Evolutionary conservation across 2,113 vertebrate genomes (phyloP).

Genomic region (Malurus elegans): DNA sequence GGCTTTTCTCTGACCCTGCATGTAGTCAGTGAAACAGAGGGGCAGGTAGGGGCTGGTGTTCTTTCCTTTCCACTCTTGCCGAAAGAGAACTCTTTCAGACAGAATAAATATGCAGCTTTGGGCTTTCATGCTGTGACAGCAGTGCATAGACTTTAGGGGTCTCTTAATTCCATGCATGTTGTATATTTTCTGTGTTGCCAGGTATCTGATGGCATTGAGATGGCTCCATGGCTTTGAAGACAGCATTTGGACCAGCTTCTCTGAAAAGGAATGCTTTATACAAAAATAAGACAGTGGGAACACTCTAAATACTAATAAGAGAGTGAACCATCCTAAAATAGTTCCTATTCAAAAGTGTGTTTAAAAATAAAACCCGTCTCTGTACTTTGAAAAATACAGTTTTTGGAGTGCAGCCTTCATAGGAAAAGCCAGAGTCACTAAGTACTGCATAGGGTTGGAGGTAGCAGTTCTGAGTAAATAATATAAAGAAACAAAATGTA

Average conservation of each 20-base stretch:
- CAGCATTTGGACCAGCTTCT: not conserved
- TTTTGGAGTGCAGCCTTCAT: not conserved
- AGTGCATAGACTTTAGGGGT: not conserved
- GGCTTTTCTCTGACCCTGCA: not conserved
- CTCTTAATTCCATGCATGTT: not conserved
- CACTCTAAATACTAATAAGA: not conserved
- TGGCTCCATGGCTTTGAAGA: not conserved
- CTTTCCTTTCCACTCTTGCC: not conserved
- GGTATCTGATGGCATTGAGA: not conserved
- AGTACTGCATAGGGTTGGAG: not conserved
- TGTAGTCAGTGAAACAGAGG: not conserved
- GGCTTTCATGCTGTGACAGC: slow-evolving; percentile 9
- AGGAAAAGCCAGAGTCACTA: not conserved
- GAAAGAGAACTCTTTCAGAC: not conserved
- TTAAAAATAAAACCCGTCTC: not conserved
- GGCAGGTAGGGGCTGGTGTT: not conserved
- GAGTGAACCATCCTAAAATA: not conserved
- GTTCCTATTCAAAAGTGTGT: not conserved
- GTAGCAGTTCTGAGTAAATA: not conserved
- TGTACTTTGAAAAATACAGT: not conserved
- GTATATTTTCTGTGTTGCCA: not conserved
- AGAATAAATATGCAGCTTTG: not conserved
- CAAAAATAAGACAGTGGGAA: not conserved
- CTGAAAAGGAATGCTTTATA: not conserved
- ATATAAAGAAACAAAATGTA: not conserved